Base-by-base conservation (phyloP, 2,113 vertebrate genomes). In the Leucopternis melanops region DNA sequence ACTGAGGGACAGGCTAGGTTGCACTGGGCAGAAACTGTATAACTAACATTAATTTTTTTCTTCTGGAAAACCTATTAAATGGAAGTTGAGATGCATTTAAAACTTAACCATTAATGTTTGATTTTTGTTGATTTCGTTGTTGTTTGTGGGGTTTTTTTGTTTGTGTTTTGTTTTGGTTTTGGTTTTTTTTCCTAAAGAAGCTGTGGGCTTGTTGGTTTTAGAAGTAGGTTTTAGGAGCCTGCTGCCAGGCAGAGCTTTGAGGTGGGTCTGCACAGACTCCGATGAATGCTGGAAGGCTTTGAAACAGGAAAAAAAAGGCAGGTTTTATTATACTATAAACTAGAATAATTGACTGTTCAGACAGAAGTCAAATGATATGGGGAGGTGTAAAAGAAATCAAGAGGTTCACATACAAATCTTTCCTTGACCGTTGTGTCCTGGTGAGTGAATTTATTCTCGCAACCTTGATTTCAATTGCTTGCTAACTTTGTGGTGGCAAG, bases 271-370 rank as follows among this genome's bases (percentile, higher is more conserved):
- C 29, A 62, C 3, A 40, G 54, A 59, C 57, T 61, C n/a, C 4
- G 1, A 0, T 50, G 44, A 42, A 42, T 31, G 21, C 38, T 71
- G 26, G 31, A 77, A 87, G 22, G 9, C 44, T 88, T 63, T 31
- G 55, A 88, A 73, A 52, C 0, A 2, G 31, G 2, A 2, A 10
- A 8, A 16, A n/a, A 49, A 45, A 9, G 13, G 10, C 38, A 73
- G n/a, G 31, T 83, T 94, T 94, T 86, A 80, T 72, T 80, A 34
- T 59, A 50, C 72, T 57, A n/a, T 91, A 77, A 88, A 91, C 34
- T 29, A 81, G 59, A 95, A 42, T 66, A 92, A 87, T 13, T 52
- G 90, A 54, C 49, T 78, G 3, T 69, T 81, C 36, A 84, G 58
- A 27, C 10, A 62, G 55, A 78, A 84, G 81, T 69, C 67, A 81